Evolutionary conservation across 2,113 vertebrate genomes (phyloP).

Genomic region (Megalops atlanticus): DNA sequence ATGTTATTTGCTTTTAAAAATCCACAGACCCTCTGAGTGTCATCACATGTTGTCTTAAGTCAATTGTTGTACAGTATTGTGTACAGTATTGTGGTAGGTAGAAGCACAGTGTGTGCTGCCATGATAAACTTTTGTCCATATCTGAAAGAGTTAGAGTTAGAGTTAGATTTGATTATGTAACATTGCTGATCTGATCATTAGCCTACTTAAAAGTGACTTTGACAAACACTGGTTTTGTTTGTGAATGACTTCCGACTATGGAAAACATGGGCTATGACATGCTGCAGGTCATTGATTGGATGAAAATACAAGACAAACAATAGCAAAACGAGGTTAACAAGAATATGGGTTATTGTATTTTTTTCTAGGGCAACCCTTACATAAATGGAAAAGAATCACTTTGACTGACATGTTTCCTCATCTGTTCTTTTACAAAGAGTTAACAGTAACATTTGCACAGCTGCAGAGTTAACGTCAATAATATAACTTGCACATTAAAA

Average conservation of each 20-base stretch:
- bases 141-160: no score
- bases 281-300: background rate
- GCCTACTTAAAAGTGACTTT: no score
- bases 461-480: background rate
- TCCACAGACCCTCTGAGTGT: background rate
- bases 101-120: no score
- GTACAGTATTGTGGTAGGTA: no score
- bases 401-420: background rate
- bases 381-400: background rate
- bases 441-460: slow-evolving; percentile 4
- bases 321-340: background rate
- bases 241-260: background rate
- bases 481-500: background rate
- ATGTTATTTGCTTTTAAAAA: background rate
- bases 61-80: no score
- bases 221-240: background rate
- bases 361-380: background rate
- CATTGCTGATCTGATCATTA: no score
- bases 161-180: no score
- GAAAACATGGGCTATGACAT: background rate
- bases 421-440: background rate
- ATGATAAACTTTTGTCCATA: no score
- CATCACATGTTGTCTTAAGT: no score
- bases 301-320: background rate
- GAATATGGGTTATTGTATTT: background rate